Evolutionary conservation across 2,113 vertebrate species (phyloP), one percentile per base, ranked within the genome.

Genomic region (Phoenicopterus ruber): DNA sequence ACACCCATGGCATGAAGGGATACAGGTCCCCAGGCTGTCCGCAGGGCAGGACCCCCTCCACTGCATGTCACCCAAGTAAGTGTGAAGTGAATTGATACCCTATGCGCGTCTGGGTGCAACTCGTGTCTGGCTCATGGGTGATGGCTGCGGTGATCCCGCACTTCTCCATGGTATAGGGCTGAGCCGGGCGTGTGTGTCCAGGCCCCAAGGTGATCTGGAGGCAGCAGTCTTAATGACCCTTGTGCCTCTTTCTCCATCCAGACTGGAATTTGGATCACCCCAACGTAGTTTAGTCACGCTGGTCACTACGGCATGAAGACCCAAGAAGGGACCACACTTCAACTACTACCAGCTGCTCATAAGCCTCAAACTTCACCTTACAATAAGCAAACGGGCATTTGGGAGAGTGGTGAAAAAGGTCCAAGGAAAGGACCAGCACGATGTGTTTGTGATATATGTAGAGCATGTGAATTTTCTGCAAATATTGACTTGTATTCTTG

Each of bases 61-160:
- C 18, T 90, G 40, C 13, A 13, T 50, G 77, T 50, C 29, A 42
- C 11, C 22, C 20, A 14, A 26, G 12, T 18, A 57, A 54, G 32
- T 9, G 29, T 44, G 28, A 58, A 17, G 29, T 44, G 28, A 58
- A 17, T 40, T 52, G 42, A 49, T 50, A 42, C 4, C 17, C 50
- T 29, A 2, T 0, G 4, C 3, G 1, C 7, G 7, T 14, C 22
- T 58, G 50, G 58, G 21, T 8, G 12, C 32, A 58, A 59, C 42
- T 38, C 0, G 0, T 9, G 10, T 47, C 40, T 61, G 59, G 49
- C 25, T 26, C 25, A 12, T 6, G 17, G 32, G 29, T 6, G 6
- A 4, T 38, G 40, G 8, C 6, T 29, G 34, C 47, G 32, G 22
- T 46, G 36, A 38, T 70, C 36, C 42, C 4, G 4, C 10, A 5